Evolutionary conservation across 37 sponge, comb jelly and placozoan species (phyloP).

Genomic region (Hormiphora californensis): DNA sequence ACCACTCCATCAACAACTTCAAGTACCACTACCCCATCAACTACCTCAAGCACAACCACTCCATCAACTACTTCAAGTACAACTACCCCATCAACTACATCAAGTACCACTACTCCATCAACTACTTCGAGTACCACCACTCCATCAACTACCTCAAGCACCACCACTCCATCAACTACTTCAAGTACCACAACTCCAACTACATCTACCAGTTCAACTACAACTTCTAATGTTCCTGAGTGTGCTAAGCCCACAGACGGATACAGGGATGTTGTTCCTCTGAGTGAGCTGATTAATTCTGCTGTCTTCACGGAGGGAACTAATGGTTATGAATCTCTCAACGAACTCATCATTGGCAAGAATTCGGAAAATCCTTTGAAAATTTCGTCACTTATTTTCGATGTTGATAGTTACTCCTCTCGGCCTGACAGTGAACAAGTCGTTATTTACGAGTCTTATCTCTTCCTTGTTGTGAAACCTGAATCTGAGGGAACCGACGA

Average conservation of each 20-base stretch:
- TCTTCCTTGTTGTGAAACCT: background rate
- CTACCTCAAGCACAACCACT: background rate
- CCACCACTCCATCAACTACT: constrained; percentile 1
- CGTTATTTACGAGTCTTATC: background rate
- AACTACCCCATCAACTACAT: background rate
- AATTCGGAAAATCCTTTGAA: background rate
- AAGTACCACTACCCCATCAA: constrained; percentile 8
- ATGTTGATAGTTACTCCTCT: background rate
- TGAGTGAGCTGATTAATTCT: background rate
- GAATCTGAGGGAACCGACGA: background rate
- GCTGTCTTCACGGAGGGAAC: background rate
- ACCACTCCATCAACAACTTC: constrained; percentile 13
- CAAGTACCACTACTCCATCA: background rate
- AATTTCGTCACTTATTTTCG: background rate
- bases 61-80: constrained; percentile 2
- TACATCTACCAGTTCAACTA: constrained; percentile 3
- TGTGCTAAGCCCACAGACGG: too few relatives aligned
- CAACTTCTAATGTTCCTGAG: background rate
- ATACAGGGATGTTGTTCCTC: too few relatives aligned
- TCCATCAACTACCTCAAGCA: background rate
- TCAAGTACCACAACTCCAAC: constrained; percentile 24
- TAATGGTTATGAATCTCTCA: background rate
- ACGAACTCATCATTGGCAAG: background rate
- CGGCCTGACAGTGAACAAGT: background rate
- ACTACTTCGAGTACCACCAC: constrained; percentile 11